phyloP scores from a whole-genome alignment of 2,797 vertebrate species.

The Dromococcyx pavoninus region DNA sequence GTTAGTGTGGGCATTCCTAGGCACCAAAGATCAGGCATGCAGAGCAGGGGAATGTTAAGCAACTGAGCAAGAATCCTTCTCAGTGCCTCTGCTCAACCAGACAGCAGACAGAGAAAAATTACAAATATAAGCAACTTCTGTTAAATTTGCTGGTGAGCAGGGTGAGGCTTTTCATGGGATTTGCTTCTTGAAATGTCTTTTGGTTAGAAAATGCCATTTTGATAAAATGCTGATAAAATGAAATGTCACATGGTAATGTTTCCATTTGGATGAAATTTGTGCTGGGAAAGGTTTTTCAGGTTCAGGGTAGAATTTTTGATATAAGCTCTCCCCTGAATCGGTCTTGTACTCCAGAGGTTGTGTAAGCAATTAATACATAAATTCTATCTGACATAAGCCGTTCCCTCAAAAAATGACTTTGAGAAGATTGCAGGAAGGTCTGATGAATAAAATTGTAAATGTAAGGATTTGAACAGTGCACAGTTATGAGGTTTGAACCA shows the following conservation, averaged over 20 bases:
- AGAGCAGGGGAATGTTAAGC: not conserved
- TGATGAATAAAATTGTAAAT: not conserved
- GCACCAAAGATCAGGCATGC: not conserved
- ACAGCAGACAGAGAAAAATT: not conserved
- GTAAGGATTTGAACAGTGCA: not conserved
- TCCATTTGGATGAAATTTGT: not conserved
- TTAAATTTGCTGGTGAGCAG: not conserved
- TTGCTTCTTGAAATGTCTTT: not conserved
- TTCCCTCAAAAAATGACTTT: not conserved
- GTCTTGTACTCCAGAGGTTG: not conserved
- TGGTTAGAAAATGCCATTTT: not conserved
- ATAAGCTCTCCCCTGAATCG: not conserved
- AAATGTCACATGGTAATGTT: not conserved
- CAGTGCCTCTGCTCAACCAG: not conserved
- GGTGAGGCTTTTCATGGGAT: not conserved
- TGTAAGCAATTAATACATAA: not conserved
- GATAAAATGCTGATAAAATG: not conserved
- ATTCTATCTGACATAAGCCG: not conserved
- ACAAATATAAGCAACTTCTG: not conserved
- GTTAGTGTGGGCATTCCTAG: not conserved
- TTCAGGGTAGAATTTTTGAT: not conserved
- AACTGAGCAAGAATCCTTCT: not conserved
- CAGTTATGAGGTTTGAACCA: not conserved
- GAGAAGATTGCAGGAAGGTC: not conserved
- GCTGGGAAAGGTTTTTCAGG: not conserved